Evolutionary conservation across 1,140 invertebrate species (phyloP), one percentile per base, ranked within the genome.

Genomic region (Drosophila tsacasi): DNA sequence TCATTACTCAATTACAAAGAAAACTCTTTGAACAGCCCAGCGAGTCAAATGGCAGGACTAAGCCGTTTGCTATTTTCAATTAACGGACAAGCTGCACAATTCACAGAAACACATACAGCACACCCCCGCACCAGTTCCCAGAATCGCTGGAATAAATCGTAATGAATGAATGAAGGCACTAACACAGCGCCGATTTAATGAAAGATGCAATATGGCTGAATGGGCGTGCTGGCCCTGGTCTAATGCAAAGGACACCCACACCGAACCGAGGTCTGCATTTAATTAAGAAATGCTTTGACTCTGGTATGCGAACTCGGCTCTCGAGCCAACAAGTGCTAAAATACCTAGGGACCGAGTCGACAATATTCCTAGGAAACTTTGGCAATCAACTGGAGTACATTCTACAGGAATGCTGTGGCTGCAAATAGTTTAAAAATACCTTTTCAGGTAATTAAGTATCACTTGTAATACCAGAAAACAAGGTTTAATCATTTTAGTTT

Each of bases 1-100:
- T 80, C 83, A 86, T 86, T 83, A 87, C 76, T 83, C 80, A 80
- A 86, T 87, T 87, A 87, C 76, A 87, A 83, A 80, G 76, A 80
- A 86, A 83, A 77, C 84, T 61, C 62, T 69, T 69, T 66, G 60
- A 75, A 19, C 40, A 44, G 37, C 21, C 35, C 42, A 17, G 25
- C 23, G 39, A 57, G 40, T 46, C 58, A 46, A 39, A 42, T 25
- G 59, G 37, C 47, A 44, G 54, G 61, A 64, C 62, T 62, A 55
- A 74, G 75, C 25, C 59, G 76, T 66, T 68, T 66, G 76, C 84
- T 69, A 85, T 83, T 87, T 86, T 89, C 76, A 87, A 86, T 86
- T 89, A 87, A 89, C 67, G 59, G 47, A 19, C 57, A 40, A 77
- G 57, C 47, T 63, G 66, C 59, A 64, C 35, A 46, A 76, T 47